phyloP scores from a whole-genome alignment of 2,888 invertebrate species.

The Notocelia uddmanniana region DNA sequence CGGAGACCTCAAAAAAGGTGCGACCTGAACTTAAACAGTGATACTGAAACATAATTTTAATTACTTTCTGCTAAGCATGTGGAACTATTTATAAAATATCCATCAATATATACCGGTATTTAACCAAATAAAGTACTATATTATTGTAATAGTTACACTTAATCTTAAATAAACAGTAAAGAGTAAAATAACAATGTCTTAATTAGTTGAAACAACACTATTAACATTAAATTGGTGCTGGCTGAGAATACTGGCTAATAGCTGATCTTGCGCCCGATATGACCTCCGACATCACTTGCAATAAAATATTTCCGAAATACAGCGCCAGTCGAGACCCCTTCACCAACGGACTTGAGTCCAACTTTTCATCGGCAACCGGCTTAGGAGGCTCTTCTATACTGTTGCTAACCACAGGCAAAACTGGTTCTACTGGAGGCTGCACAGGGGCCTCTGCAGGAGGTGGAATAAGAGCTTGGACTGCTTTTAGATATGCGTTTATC shows the following conservation, averaged over 20 bases:
- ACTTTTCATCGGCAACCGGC: conserved; percentile 5
- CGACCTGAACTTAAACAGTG: not conserved
- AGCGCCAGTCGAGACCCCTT: conserved; percentile 65
- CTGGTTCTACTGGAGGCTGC: conserved; percentile 32
- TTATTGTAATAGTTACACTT: not conserved
- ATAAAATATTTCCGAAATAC: conserved; percentile 69
- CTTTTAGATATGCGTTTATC: conserved; percentile 52
- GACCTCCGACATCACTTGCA: conserved; percentile 68
- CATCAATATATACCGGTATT: too few species aligned
- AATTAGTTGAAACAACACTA: not conserved
- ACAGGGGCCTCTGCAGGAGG: conserved; percentile 21
- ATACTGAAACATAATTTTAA: not conserved
- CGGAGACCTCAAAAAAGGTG: not conserved
- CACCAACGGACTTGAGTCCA: conserved; percentile 52
- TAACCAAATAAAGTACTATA: too few species aligned
- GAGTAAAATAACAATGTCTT: not conserved
- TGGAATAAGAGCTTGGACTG: conserved; percentile 38
- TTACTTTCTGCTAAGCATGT: not conserved
- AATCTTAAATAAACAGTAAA: not conserved
- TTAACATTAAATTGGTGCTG: conserved; percentile 50
- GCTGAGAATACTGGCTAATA: conserved; percentile 60
- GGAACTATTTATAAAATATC: too few species aligned
- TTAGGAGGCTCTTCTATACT: conserved; percentile 40
- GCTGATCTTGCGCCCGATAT: conserved; percentile 61
- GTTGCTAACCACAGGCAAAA: conserved; percentile 39